Evolutionary conservation across 2,113 vertebrate species (phyloP), one percentile per base, ranked within the genome.

Genomic region (Chloroceryle aenea): DNA sequence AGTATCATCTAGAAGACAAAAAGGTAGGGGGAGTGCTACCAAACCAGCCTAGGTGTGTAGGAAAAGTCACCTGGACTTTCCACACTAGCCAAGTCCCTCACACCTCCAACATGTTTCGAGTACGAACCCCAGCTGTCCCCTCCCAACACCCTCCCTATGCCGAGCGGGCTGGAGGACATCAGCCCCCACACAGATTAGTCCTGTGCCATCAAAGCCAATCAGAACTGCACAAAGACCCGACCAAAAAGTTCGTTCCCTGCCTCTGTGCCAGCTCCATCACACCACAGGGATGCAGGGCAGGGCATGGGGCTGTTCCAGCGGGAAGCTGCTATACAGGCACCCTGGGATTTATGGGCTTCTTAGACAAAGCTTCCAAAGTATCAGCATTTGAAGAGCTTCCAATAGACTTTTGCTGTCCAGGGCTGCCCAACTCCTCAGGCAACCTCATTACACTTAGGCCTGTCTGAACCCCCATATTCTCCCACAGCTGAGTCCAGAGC

Each of bases 391-490:
- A 56, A 76, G 36, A 85, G 55, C 61, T 62, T 32, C 16, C 6
- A 1, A 67, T 1, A 40, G 30, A 27, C 6, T 53, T 7, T 29
- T 1, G 10, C n/a, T 52, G 17, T 1, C 0, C 16, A 56, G 0
- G 4, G 34, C 40, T 85, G 72, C 34, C 25, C 7, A 55, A 26
- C 10, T n/a, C 61, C 61, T 74, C 40, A 30, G 56, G 22, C 42
- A 74, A 38, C 10, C 62, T n/a, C 29, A 7, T 5, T 18, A 56
- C 13, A 20, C 36, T n/a, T 13, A 23, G 30, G 21, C 26, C 26
- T 18, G 19, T 19, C 56, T 67, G 66, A 53, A 59, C 10, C 11
- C 47, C 27, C 23, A 12, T 5, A 10, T 34, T 36, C n/a, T 27
- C 59, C 34, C 21, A 29, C 38, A 43, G 30, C 23, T 21, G 52